Conservation (phyloP, 2,113 vertebrate species). For the Xiphorhynchus elegans region DNA sequence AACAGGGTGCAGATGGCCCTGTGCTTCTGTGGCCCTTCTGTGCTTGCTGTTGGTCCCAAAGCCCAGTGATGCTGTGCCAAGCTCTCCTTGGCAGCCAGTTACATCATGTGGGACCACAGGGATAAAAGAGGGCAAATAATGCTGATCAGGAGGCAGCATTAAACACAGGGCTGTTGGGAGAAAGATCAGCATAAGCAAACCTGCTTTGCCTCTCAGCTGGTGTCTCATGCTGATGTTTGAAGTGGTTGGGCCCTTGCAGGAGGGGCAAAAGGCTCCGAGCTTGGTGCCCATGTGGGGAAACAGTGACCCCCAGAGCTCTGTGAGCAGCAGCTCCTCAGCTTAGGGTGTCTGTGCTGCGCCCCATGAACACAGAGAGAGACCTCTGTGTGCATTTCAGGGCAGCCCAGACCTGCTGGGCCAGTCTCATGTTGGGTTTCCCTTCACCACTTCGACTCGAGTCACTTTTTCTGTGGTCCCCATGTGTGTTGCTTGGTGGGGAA, state of each 20-base stretch:
- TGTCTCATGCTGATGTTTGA: slow-evolving; percentile 9
- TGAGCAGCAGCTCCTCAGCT: background rate
- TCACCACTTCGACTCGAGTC: background rate
- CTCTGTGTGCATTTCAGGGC: background rate
- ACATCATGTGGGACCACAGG: background rate
- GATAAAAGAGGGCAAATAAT: background rate
- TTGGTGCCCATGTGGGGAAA: background rate
- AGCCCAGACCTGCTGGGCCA: background rate
- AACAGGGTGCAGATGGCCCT: background rate
- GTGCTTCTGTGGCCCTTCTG: background rate
- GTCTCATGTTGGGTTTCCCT: background rate
- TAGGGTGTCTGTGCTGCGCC: background rate
- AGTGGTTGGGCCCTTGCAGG: slow-evolving; percentile 2
- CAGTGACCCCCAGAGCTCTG: background rate
- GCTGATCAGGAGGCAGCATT: background rate
- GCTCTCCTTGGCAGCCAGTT: background rate
- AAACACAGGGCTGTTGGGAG: background rate
- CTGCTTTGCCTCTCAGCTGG: background rate
- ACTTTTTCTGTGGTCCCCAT: background rate
- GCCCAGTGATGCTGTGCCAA: background rate
- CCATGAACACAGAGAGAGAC: background rate
- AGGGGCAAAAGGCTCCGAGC: background rate
- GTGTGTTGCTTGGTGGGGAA: background rate
- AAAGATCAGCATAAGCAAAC: background rate
- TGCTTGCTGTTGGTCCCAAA: slow-evolving; percentile 12